phyloP scores from a whole-genome alignment of 2,113 vertebrate species.

The Electrona antarctica region DNA sequence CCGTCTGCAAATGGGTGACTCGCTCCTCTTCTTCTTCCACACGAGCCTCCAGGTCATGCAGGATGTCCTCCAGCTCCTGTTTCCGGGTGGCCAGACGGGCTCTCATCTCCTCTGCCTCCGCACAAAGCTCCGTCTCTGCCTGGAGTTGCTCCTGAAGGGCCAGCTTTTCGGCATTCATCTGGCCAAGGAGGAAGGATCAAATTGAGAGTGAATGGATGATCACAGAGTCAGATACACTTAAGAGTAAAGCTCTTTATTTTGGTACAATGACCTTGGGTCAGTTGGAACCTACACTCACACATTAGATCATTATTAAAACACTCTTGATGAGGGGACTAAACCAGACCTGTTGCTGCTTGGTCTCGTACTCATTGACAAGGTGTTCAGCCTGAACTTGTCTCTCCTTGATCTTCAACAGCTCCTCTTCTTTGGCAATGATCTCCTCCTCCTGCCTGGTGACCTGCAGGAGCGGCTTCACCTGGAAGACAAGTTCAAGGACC shows the following conservation, averaged over 20 bases:
- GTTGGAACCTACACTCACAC: not conserved
- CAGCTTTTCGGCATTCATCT: slow-evolving; percentile 91
- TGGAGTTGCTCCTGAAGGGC: slow-evolving; percentile 98
- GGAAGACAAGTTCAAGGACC: not conserved
- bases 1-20: slow-evolving; percentile 83
- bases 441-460: slow-evolving; percentile 97
- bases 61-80: slow-evolving; percentile 96
- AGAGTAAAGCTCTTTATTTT: too few species aligned
- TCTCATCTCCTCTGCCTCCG: slow-evolving; percentile 96
- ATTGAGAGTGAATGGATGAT: too few species aligned
- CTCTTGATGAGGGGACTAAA: too few species aligned
- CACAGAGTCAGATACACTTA: too few species aligned
- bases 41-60: slow-evolving; percentile 94
- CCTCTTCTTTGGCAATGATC: slow-evolving; percentile 95
- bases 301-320: not conserved
- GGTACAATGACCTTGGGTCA: too few species aligned
- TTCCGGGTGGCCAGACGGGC: slow-evolving; percentile 92
- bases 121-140: slow-evolving; percentile 95
- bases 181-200: not conserved
- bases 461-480: slow-evolving; percentile 97
- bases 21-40: slow-evolving; percentile 97
- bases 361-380: slow-evolving; percentile 86
- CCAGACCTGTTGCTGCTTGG: slow-evolving; percentile 88
- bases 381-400: slow-evolving; percentile 87
- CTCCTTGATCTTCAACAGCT: slow-evolving; percentile 89